Base-by-base conservation (phyloP, 2,797 vertebrate species). In the Rachycentron canadum region DNA sequence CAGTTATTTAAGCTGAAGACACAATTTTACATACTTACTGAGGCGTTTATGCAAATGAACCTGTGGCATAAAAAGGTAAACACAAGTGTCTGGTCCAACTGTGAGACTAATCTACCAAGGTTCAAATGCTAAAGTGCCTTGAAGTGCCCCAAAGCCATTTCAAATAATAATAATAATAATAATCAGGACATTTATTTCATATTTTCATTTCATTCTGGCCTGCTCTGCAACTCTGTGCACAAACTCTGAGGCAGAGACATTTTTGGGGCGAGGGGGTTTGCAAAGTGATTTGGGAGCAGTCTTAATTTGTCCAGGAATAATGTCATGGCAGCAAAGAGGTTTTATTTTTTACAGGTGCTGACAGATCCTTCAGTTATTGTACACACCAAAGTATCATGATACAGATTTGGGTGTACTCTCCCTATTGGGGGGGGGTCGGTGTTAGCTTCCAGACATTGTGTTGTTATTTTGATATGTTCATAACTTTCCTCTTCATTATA, bases 61-160 rank as follows among this genome's bases (percentile, higher is more conserved):
- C 56, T 69, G 60, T 10, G 10, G 38, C 70, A 71, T 23, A 63
- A 64, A 38, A 77, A 47, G 64, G 30, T 62, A 56, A 65, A 61
- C 12, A 50, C 47, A 61, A 59, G 52, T 32, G 53, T 40, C 57
- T 68, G 10, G 14, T 55, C 36, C 13, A 6, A 9, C 69, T 43
- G 11, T 58, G 43, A 55, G 6, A 65, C 10, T 1, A 57, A 61
- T 61, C 45, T 52, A 13, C 41, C 32, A n/a, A 43, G 47, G 57
- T 65, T 70, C 45, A 71, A 74, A 41, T 36, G 32, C 30, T 66
- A 38, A 67, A 66, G 53, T 41, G 12, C 23, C 53, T 49, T 45
- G 30, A 75, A 62, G 8, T 30, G 13, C 11, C 16, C 10, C 2
- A 45, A 68, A 36, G 17, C 13, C 7, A 23, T 38, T 38, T 19